Evolutionary conservation across 2,888 invertebrate genomes (phyloP).

Genomic region (Hofmannophila pseudospretella): DNA sequence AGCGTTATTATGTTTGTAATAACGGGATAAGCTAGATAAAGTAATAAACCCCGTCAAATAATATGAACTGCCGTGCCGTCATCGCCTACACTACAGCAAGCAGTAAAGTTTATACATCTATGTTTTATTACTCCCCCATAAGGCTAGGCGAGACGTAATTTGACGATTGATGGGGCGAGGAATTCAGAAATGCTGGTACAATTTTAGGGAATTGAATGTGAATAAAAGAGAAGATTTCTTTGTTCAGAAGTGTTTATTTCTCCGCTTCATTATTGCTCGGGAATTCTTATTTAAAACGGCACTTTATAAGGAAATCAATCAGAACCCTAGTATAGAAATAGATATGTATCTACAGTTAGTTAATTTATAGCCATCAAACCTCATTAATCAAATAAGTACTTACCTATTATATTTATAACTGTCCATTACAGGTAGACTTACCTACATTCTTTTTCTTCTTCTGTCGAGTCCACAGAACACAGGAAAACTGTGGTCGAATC

Average conservation of each 20-base stretch:
- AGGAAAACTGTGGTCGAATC: no score
- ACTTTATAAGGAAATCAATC: no score
- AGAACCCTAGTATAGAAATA: no score
- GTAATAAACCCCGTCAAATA: conserved; percentile 5
- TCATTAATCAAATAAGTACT: no score
- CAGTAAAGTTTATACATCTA: background rate
- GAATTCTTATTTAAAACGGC: no score
- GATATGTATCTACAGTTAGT: no score
- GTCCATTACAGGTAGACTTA: no score
- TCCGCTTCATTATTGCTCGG: background rate
- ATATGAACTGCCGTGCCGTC: background rate
- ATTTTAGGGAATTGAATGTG: background rate
- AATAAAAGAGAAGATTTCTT: background rate
- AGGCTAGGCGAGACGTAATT: background rate
- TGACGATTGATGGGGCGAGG: background rate
- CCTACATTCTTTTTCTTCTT: no score
- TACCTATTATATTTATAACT: no score
- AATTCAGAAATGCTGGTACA: background rate
- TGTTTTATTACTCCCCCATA: background rate
- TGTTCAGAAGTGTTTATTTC: conserved; percentile 1
- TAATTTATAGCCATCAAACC: no score
- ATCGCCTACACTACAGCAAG: background rate
- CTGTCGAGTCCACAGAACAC: no score
- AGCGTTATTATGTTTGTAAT: conserved; percentile 2
- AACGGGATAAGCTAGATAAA: conserved; percentile 1